Base-by-base conservation (phyloP, 2,888 invertebrate species). In the Drosophila peninsularis region DNA sequence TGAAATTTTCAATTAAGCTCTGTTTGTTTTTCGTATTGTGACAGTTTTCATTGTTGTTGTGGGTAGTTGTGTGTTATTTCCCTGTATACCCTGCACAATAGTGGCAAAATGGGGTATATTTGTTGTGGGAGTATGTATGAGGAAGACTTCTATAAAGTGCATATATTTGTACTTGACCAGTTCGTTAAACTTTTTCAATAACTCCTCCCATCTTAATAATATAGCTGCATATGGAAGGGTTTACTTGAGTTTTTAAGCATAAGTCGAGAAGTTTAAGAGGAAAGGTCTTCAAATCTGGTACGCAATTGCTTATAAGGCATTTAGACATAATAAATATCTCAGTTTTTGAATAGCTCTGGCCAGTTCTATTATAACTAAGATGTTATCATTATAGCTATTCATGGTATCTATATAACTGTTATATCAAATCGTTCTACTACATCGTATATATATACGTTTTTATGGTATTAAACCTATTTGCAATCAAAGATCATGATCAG, bases 1-100 rank as follows among this genome's bases (percentile, higher is more conserved):
- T 68, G 30, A 67, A 64, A 68, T 65, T 75, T 79, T 79, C 75
- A 76, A 76, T 76, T 76, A 79, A 76, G 75, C 75, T 76, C 44
- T 75, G 75, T 69, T 64, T 75, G 64, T 58, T 78, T 50, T 62
- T 21, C 32, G 57, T 57, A 52, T 32, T 70, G 41, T 70, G 58
- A 69, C 66, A 67, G 30, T 57, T 55, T 70, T 75, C 70, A 49
- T 53, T 57, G 42, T 42, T 72, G 13, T 45, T 72, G 36, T 34
- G 14, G 36, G 36, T 36, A 50, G 36, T 21, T 34, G 41, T 34
- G 13, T 50, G 13, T 50, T 50, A 14, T 34, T 13, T 34, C 21
- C 50, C 32, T 21, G 10, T 6, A 50, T 50, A 36, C 36, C 14
- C 17, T 36, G 9, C 9, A 37, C 24, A 10, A 19, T 27, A 56